Base-by-base conservation (phyloP, 2,888 invertebrate genomes). In the Apeira syringaria region DNA sequence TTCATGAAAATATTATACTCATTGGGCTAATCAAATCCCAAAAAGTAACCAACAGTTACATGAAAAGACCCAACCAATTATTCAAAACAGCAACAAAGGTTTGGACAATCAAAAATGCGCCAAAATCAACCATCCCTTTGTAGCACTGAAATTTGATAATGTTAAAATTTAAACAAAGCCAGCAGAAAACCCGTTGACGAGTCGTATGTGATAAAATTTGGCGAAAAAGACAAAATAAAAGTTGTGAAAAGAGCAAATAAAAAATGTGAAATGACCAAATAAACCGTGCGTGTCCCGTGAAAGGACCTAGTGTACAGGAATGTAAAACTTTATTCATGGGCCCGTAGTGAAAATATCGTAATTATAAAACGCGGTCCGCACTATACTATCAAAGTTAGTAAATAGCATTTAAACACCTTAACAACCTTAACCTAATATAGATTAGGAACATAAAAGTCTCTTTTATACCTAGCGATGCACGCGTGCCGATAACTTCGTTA, bases 161-260 rank as follows among this genome's bases (percentile, higher is more conserved):
- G 17, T 26, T 26, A 27, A 34, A 45, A 27, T 45, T 31, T 31
- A 40, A 39, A 45, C 45, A 45, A 39, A 45, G 29, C 26, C 11
- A 20, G 24, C 7, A 27, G 12, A 32, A 34, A 39, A 35, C 35
- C 33, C 31, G 45, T 40, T 45, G 45, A 45, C 45, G 45, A 45
- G 39, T 10, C 31, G 35, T 31, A 15, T 15, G 15, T 15, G 7
- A 45, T 39, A 45, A 45, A 45, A 39, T 34, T 34, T 34, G 25
- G 44, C 38, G 27, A 45, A 45, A 45, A 45, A 35, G 35, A 27
- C 24, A 39, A 45, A 44, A 38, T 38, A 45, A 43, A 43, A 36
- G 27, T 9, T 25, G 20, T 11, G 30, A 42, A 36, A 24, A 27
- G 35, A 27, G 27, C 18, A 27, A 35, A 35, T 35, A 44, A 44